Conservation (phyloP, 2,888 invertebrate genomes). For the Ceriagrion tenellum region DNA sequence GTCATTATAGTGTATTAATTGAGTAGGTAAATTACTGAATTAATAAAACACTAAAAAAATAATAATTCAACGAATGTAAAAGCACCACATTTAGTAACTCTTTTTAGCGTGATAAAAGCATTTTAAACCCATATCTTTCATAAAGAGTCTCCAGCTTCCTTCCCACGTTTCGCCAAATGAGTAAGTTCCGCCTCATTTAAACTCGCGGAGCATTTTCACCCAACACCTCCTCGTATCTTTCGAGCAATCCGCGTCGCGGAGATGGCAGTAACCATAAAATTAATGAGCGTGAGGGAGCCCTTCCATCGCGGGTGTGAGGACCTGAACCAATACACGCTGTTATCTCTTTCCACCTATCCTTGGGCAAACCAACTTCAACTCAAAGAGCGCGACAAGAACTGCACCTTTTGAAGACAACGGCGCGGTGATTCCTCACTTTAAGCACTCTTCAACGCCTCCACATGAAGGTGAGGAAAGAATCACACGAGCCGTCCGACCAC, state of each 20-base stretch:
- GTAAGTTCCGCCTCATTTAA: neutral
- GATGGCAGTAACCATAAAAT: neutral
- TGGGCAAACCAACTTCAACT: neutral
- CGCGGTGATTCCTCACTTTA: neutral
- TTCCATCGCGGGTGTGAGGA: neutral
- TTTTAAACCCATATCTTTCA: too few species aligned
- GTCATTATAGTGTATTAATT: too few species aligned
- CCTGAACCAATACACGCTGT: neutral
- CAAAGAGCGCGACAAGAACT: neutral
- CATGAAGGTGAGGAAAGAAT: neutral
- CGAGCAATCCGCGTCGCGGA: neutral
- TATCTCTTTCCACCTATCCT: neutral
- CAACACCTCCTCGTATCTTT: neutral
- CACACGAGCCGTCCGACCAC: too few species aligned
- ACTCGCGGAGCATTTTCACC: neutral
- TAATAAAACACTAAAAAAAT: too few species aligned
- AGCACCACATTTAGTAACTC: too few species aligned
- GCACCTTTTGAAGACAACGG: neutral
- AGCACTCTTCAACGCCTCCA: neutral
- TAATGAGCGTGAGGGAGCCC: neutral
- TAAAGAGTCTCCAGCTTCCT: too few species aligned
- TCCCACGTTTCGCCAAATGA: too few species aligned
- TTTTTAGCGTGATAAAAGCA: too few species aligned
- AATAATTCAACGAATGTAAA: too few species aligned
- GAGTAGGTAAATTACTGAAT: too few species aligned